A percentile compares a stretch with the other conserved stretches of the same genome.
Evolutionary conservation across 1,140 invertebrate species (phyloP).

Genomic region (Drosophila pallidifrons): DNA sequence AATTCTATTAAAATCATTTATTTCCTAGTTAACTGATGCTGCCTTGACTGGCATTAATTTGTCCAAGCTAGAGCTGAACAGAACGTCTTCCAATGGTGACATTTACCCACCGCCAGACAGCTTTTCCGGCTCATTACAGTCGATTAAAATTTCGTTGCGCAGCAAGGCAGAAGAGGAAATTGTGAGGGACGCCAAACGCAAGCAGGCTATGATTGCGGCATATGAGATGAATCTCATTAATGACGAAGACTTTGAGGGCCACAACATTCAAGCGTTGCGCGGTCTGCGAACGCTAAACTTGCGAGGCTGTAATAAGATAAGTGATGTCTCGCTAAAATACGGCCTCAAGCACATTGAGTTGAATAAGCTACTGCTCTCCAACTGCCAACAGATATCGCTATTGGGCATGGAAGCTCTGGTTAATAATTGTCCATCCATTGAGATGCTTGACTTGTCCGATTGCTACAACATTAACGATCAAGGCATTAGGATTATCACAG

Average conservation of each 20-base stretch:
- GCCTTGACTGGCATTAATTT: constrained; percentile 88
- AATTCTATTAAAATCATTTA: not conserved
- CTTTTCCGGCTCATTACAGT: constrained; percentile 48
- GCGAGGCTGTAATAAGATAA: constrained; percentile 89
- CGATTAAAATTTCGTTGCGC: constrained; percentile 87
- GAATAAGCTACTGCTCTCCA: constrained; percentile 86
- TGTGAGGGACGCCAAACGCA: constrained; percentile 88
- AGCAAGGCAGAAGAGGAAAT: constrained; percentile 89
- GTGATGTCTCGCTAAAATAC: constrained; percentile 89
- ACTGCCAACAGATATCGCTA: constrained; percentile 89
- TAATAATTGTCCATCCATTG: constrained; percentile 89
- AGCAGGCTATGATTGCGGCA: constrained; percentile 87
- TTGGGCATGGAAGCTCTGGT: constrained; percentile 88
- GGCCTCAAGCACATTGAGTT: constrained; percentile 89
- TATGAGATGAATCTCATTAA: constrained; percentile 86
- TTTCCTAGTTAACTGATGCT: constrained; percentile 86
- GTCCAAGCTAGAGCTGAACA: constrained; percentile 74
- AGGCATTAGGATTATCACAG: constrained; percentile 87
- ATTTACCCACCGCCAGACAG: constrained; percentile 57
- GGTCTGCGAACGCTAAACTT: constrained; percentile 88
- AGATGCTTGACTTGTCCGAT: constrained; percentile 88
- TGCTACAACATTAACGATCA: constrained; percentile 89
- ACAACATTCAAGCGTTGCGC: constrained; percentile 87
- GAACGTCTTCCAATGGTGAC: constrained; percentile 54
- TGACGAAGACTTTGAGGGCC: constrained; percentile 84